A percentile compares a stretch with the other conserved stretches of the same genome.
Evolutionary conservation across 1,140 invertebrate genomes (phyloP).

Genomic region (Ptiloglossa arizonensis): DNA sequence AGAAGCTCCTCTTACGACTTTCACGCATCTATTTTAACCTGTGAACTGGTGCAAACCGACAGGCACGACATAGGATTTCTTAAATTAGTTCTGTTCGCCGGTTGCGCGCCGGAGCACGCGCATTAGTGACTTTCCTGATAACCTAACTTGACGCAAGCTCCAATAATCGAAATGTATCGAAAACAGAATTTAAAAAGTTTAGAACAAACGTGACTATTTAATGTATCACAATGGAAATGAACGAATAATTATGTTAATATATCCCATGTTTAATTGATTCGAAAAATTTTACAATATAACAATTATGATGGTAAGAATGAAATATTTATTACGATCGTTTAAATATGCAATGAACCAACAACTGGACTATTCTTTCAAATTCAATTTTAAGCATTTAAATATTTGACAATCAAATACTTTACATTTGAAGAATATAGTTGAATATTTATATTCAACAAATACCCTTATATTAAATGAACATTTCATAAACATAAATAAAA

Average conservation of each 20-base stretch:
- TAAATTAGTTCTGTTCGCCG: conserved; percentile 79
- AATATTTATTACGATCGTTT: not conserved
- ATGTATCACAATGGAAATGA: not conserved
- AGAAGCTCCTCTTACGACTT: conserved; percentile 64
- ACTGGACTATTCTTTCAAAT: too few species aligned
- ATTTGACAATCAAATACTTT: too few species aligned
- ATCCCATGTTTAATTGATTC: not conserved
- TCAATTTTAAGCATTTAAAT: too few species aligned
- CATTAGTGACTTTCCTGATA: conserved; percentile 34
- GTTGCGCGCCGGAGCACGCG: conserved; percentile 64
- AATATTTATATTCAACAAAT: too few species aligned
- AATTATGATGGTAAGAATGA: not conserved
- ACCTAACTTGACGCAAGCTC: conserved; percentile 21
- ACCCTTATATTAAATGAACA: too few species aligned
- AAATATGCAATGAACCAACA: not conserved
- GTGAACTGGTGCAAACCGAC: conserved; percentile 77
- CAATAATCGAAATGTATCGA: not conserved
- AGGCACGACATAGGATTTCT: conserved; percentile 77
- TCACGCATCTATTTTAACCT: conserved; percentile 80
- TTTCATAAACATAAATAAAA: too few species aligned
- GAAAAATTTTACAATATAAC: not conserved
- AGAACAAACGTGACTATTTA: not conserved
- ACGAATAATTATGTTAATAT: too few species aligned
- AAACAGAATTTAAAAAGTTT: not conserved
- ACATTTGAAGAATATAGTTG: too few species aligned